These are phyloP conservation scores for Lasaia peninsularis DNA, from an alignment of 1,140 invertebrate species.

Conservation along the genomic window DNA sequence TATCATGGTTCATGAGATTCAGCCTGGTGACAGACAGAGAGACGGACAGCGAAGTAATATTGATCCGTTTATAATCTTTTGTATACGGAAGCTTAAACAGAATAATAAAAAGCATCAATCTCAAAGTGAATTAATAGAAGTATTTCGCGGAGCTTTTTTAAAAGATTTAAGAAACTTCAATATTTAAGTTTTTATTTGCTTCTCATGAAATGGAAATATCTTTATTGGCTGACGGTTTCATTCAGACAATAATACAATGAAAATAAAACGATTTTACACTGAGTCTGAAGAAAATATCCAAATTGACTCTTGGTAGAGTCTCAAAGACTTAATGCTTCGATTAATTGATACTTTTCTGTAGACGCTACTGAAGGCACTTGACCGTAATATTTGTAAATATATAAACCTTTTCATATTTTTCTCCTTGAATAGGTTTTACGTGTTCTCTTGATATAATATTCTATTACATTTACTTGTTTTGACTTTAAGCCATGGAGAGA, in stretches of 20 bases:
- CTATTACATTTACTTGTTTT: constrained; percentile 6
- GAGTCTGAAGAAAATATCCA: not conserved
- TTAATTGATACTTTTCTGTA: constrained; percentile 23
- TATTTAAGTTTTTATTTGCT: too few relatives aligned
- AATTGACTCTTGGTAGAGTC: not conserved
- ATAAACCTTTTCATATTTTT: constrained; percentile 20
- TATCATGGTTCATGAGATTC: too few relatives aligned
- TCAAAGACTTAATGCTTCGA: constrained; percentile 1
- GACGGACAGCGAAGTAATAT: too few relatives aligned
- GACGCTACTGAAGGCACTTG: constrained; percentile 28
- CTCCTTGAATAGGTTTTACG: constrained; percentile 9
- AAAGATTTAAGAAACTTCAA: too few relatives aligned
- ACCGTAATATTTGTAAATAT: constrained; percentile 27
- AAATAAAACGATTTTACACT: not conserved
- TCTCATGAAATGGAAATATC: too few relatives aligned
- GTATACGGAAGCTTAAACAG: too few relatives aligned
- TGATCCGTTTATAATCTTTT: too few relatives aligned
- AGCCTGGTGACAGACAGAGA: too few relatives aligned
- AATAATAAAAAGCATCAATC: too few relatives aligned
- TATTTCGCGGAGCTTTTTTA: too few relatives aligned
- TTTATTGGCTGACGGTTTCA: too few relatives aligned
- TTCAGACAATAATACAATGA: not conserved
- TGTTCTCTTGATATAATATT: constrained; percentile 5
- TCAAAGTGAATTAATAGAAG: too few relatives aligned
- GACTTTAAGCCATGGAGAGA: not conserved